A percentile compares a stretch with the other conserved stretches of the same genome.
Evolutionary conservation across 2,888 invertebrate genomes (phyloP).

Genomic region (Drosophila cracens): DNA sequence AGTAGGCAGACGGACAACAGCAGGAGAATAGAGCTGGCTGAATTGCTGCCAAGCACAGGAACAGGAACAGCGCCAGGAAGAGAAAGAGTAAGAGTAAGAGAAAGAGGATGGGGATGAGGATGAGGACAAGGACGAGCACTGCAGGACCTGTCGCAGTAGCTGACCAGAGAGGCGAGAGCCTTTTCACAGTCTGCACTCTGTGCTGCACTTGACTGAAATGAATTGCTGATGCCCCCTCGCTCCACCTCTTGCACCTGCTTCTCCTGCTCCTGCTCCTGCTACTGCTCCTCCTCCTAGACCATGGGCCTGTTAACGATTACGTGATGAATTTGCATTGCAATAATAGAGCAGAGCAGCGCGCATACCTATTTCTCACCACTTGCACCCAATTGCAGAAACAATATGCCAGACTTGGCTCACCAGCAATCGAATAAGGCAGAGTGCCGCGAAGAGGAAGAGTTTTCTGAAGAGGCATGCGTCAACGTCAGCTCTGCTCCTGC

Average conservation of each 20-base stretch:
- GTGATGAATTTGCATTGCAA: constrained; percentile 76
- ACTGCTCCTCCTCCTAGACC: constrained; percentile 1
- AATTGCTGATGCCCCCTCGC: constrained; percentile 45
- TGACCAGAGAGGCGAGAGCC: constrained; percentile 36
- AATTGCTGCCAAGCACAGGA: constrained; percentile 52
- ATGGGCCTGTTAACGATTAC: constrained; percentile 71
- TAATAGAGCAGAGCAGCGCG: constrained; percentile 43
- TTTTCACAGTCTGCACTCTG: constrained; percentile 51
- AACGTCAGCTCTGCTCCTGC: constrained; percentile 36
- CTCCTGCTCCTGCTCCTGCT: background rate
- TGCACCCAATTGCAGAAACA: constrained; percentile 41
- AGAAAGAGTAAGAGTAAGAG: constrained; percentile 11
- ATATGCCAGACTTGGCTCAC: constrained; percentile 54
- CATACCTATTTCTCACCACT: constrained; percentile 10
- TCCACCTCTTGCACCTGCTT: background rate
- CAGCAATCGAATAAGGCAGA: constrained; percentile 35
- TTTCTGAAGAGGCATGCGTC: constrained; percentile 36
- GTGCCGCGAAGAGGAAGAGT: background rate
- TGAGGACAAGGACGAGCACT: background rate
- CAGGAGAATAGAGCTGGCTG: constrained; percentile 17
- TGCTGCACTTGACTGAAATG: constrained; percentile 75
- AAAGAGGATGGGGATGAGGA: background rate
- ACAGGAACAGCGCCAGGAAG: constrained; percentile 24
- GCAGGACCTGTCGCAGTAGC: background rate
- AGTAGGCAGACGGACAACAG: background rate